Percentiles rank a stretch among this genome's conserved stretches.
Evolutionary conservation across 2,797 vertebrate species (phyloP).

Genomic region (Tapirus indicus): DNA sequence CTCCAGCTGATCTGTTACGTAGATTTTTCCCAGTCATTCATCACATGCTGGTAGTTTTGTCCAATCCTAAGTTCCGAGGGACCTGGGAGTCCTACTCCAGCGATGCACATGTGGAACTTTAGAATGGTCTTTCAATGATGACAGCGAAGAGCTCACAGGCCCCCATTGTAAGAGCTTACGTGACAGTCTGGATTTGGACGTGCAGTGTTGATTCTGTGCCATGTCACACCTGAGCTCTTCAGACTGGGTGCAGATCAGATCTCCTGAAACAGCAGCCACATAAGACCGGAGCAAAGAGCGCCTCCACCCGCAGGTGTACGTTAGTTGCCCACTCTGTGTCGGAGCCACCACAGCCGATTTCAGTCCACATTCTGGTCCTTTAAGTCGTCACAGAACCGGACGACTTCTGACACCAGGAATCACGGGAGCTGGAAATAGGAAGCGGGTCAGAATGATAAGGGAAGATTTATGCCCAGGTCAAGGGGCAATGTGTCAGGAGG

Average conservation of each 20-base stretch:
- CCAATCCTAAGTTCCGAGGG: not conserved
- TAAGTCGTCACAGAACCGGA: not conserved
- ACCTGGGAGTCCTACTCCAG: not conserved
- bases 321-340: not conserved
- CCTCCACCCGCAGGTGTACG: not conserved
- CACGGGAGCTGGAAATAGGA: not conserved
- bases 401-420: not conserved
- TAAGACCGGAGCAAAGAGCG: not conserved
- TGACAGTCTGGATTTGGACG: not conserved
- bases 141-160: not conserved
- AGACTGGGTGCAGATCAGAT: not conserved
- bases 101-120: not conserved
- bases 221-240: not conserved
- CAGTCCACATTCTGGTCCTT: fast-evolving
- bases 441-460: not conserved
- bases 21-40: not conserved
- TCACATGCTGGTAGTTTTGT: not conserved
- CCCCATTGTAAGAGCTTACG: not conserved
- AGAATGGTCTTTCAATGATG: not conserved
- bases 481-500: not conserved
- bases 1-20: not conserved
- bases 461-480: not conserved
- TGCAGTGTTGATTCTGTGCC: not conserved
- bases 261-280: not conserved
- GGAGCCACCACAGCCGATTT: not conserved